Percentiles rank a stretch among this genome's conserved stretches.
Conservation (phyloP, 2,113 vertebrate genomes). For the Elephas maximus region DNA sequence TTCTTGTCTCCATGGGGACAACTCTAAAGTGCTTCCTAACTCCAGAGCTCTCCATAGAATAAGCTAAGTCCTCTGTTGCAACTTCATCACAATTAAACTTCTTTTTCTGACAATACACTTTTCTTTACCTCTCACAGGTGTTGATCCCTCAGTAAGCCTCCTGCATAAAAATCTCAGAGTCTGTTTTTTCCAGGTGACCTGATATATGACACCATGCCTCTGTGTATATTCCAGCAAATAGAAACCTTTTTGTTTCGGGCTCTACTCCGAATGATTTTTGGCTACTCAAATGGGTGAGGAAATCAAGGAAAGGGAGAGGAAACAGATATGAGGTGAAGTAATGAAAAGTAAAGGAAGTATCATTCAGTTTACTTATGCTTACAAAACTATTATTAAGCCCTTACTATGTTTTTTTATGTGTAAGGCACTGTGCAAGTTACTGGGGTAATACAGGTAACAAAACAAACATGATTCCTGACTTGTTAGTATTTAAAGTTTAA, state of each 20-base stretch:
- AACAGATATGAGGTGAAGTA: neutral
- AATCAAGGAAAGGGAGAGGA: neutral
- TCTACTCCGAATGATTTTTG: neutral
- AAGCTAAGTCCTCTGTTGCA: neutral
- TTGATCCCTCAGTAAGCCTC: neutral
- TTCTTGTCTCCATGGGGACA: neutral
- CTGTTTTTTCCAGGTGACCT: neutral
- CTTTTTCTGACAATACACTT: neutral
- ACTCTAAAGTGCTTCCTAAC: neutral
- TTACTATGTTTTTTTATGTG: neutral
- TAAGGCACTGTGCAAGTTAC: neutral
- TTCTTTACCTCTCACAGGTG: neutral
- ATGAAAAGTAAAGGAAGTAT: neutral
- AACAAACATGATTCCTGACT: neutral
- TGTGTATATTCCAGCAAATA: neutral
- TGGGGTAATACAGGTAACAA: neutral
- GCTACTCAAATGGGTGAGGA: neutral
- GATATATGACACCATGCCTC: neutral
- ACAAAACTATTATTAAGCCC: neutral
- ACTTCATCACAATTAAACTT: neutral
- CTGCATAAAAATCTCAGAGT: neutral
- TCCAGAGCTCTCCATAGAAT: neutral
- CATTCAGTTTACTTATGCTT: neutral
- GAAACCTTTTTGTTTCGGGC: neutral
- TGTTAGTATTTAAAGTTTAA: neutral